Evolutionary conservation across 2,113 vertebrate genomes (phyloP), one percentile per base, ranked within the genome.

Genomic region (Varanus salvator): DNA sequence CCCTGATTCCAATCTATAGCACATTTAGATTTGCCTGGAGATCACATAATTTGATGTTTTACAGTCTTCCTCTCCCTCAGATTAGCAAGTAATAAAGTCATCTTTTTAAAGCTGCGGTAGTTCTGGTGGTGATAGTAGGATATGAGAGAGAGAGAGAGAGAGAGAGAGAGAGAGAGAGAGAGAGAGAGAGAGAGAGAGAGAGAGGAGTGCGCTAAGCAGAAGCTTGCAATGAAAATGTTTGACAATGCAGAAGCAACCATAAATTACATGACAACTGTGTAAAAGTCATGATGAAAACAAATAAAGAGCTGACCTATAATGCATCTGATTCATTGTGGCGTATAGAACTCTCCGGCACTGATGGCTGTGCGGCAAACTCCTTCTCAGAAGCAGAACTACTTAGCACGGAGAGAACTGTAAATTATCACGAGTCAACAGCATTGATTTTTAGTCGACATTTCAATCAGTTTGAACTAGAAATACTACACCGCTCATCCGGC

Each of bases 241-340:
- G 97, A 98, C 97, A 97, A 97, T 68, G 96, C 95, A 95, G 97
- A 97, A 97, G 97, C 95, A 94, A 95, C 96, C 94, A 97, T 98
- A 98, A 98, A 98, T 97, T 97, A 97, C 96, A 96, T 81, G 96
- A 96, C 97, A 97, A 98, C 97, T 96, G 96, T 96, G 96, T 97
- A 97, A 98, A 97, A 97, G 97, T 97, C 96, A 93, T 96, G 97
- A 98, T 97, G 97, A 96, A 44, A 97, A 97, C 97, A 97, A 97
- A 97, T 97, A 95, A 97, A 98, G 95, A 97, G 95, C 96, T 98
- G 97, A 97, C 97, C 97, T 96, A 96, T 90, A 95, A 96, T 23
- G 94, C 92, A 89, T 96, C 96, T 92, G 96, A 97, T 97, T 96
- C 97, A 96, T 77, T 90, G 71, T 94, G 52, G 94, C 80, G 89